Percentiles rank a stretch among this genome's conserved stretches.
phyloP scores from a whole-genome alignment of 2,113 vertebrate genomes.

The Catharus bicknelli region DNA sequence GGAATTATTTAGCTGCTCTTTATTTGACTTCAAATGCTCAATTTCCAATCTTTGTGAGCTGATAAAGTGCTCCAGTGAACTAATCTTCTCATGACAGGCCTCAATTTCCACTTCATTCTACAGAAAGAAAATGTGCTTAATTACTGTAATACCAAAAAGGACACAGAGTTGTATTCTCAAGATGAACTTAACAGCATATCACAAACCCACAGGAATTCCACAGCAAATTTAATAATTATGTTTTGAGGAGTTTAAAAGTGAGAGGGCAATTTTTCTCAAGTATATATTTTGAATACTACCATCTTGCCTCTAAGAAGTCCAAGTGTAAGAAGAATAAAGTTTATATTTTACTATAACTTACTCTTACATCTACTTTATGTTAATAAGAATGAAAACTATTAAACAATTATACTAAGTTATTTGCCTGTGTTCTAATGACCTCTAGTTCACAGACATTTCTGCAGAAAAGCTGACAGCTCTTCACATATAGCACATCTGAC shows the following conservation, averaged over 20 bases:
- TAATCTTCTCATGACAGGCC: constrained; percentile 53
- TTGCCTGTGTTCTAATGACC: background rate
- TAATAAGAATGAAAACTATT: background rate
- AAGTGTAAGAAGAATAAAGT: background rate
- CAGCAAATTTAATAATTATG: background rate
- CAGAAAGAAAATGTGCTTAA: background rate
- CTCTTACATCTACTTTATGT: background rate
- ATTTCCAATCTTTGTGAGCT: constrained; percentile 64
- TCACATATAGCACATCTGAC: background rate
- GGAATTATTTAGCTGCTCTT: constrained; percentile 62
- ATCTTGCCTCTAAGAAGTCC: background rate
- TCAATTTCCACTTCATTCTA: constrained; percentile 68
- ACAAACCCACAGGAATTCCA: background rate
- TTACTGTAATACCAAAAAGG: background rate
- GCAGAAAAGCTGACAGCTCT: background rate
- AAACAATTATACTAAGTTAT: background rate
- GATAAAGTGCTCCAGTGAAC: constrained; percentile 49
- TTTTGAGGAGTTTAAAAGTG: background rate
- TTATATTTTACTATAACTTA: background rate
- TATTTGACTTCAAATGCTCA: constrained; percentile 60
- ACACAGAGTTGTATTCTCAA: background rate
- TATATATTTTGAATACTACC: background rate
- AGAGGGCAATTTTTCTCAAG: background rate
- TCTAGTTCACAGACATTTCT: background rate
- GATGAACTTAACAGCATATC: background rate